These are phyloP conservation scores for Pedetes capensis DNA, from an alignment of 2,113 vertebrate species.

Conservation along the genomic window DNA sequence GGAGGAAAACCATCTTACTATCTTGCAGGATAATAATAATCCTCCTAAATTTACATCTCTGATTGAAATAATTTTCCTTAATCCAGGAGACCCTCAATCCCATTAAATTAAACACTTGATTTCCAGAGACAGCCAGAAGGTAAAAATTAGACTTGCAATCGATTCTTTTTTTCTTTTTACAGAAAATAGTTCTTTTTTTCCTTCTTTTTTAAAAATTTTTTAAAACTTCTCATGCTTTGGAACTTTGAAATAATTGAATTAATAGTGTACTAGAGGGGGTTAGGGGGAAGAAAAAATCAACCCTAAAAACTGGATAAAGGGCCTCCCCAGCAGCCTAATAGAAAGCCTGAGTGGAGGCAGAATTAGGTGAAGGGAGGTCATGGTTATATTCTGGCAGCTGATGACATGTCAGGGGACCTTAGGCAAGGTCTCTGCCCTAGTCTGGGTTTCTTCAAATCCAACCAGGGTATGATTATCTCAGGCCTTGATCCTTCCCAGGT, in stretches of 20 bases:
- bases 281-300: neutral
- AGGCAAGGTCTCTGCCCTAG: neutral
- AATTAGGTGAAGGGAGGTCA: neutral
- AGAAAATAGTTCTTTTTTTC: neutral
- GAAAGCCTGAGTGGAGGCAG: neutral
- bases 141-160: constrained; percentile 40
- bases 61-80: constrained; percentile 55
- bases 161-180: neutral
- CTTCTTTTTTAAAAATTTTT: neutral
- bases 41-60: constrained; percentile 44
- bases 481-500: constrained; percentile 46
- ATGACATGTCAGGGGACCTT: constrained; percentile 9
- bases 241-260: constrained; percentile 21
- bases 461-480: constrained; percentile 31
- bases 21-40: constrained; percentile 40
- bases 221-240: neutral
- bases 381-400: neutral
- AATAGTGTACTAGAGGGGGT: neutral
- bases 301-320: neutral
- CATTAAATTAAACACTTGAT: constrained; percentile 57
- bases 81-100: constrained; percentile 34
- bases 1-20: neutral
- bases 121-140: constrained; percentile 49
- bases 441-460: constrained; percentile 63
- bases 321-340: neutral